phyloP scores from a whole-genome alignment of 2,113 vertebrate genomes.

The Nycticebus coucang region DNA sequence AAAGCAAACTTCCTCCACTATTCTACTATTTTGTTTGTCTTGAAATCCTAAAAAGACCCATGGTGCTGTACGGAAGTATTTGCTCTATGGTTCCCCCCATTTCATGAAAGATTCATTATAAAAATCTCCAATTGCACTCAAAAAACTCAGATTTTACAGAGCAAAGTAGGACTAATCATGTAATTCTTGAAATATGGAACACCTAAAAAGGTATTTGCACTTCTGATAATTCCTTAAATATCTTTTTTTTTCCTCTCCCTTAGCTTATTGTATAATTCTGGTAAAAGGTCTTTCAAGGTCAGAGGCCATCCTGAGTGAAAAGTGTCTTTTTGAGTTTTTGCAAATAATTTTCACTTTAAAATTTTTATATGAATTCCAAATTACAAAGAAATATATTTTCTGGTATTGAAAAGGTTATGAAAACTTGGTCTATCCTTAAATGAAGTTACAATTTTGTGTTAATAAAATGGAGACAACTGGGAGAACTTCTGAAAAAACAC shows the following conservation, averaged over 20 bases:
- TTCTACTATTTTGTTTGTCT: slow-evolving; percentile 23
- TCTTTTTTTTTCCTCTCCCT: neutral
- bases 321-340: neutral
- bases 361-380: neutral
- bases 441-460: neutral
- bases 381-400: slow-evolving; percentile 22
- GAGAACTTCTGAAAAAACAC: neutral
- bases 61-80: neutral
- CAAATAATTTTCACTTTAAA: neutral
- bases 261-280: neutral
- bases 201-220: slow-evolving; percentile 7
- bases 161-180: neutral
- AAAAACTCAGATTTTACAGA: neutral
- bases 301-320: neutral
- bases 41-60: neutral
- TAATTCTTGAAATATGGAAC: neutral
- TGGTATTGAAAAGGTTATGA: neutral
- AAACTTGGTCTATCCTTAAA: neutral
- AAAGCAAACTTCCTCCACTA: neutral
- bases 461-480: neutral
- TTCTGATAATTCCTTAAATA: neutral
- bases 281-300: neutral
- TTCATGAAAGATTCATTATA: slow-evolving; percentile 8
- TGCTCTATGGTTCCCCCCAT: neutral
- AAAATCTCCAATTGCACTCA: slow-evolving; percentile 6